Evolutionary conservation across 2,113 vertebrate species (phyloP).

Genomic region (Macquaria ambigua): DNA sequence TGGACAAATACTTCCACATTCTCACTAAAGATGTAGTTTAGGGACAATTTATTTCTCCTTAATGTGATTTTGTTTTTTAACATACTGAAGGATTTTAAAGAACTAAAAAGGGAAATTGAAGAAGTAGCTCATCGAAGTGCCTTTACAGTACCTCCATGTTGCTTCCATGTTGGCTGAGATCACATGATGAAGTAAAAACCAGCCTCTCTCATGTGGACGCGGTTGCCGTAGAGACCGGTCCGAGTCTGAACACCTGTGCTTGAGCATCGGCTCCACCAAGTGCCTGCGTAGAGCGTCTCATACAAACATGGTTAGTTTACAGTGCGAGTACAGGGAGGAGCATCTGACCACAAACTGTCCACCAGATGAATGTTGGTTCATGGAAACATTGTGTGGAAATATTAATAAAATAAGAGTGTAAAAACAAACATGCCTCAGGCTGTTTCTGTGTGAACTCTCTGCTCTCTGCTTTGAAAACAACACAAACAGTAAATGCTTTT

Average conservation of each 20-base stretch:
- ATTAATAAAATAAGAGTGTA: constrained; percentile 33
- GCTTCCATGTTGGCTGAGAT: constrained; percentile 25
- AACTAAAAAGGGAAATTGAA: background rate
- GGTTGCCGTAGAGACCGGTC: constrained; percentile 37
- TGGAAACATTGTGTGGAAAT: constrained; percentile 35
- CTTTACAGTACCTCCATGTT: constrained; percentile 14
- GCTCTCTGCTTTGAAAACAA: constrained; percentile 2
- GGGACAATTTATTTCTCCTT: background rate
- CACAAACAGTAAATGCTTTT: constrained; percentile 20
- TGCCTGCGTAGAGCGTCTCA: constrained; percentile 16
- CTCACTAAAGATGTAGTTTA: background rate
- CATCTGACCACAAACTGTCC: background rate
- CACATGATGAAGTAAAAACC: background rate
- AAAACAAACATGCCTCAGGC: background rate
- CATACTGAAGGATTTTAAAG: constrained; percentile 11
- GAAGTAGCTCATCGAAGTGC: constrained; percentile 34
- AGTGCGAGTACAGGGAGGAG: background rate
- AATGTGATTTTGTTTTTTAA: constrained; percentile 15
- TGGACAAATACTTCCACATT: background rate
- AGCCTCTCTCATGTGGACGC: background rate
- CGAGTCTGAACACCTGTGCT: background rate
- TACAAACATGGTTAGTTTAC: background rate
- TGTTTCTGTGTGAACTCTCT: background rate
- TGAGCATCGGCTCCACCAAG: background rate
- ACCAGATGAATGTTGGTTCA: background rate